Base-by-base conservation (phyloP, 1,140 invertebrate species). In the Calliopsis andreniformis region DNA sequence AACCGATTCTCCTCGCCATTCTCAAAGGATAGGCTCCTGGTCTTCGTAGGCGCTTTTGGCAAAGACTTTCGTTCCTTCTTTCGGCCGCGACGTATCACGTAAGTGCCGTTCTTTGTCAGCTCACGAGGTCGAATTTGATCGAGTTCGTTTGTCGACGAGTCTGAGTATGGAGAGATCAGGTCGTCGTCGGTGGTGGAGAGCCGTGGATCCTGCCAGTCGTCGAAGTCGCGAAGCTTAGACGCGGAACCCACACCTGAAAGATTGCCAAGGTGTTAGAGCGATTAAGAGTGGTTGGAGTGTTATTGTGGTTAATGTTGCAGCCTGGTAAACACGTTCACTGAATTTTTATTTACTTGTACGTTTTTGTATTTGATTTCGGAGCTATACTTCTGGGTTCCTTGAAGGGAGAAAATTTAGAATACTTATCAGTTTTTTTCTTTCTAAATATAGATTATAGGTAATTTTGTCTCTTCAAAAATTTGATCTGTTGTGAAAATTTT, bases 31-130 rank as follows among this genome's bases (percentile, higher is more conserved):
- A 90, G 71, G 70, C 91, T 92, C 61, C 88, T 93, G 20, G 90
- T 85, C 58, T 92, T 93, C 0, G 86, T 89, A 18, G 88, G 88
- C 25, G 93, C 93, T 58, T 90, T 93, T 3, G 87, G 87, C 18
- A 94, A 67, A 6, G 90, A 86, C 71, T 93, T 93, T 5, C 94
- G 88, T 73, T 95, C 93, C 78, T 93, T 93, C 63, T 92, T 94
- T 86, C 92, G 93, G 84, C 88, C 95, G 59, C 95, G 94, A 23
- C 95, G 89, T 66, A 96, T 95, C 8, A 96, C 94, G 83, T 96
- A 96, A 12, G 95, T 96, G n/a, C 95, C 95, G 51, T 91, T 93
- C 42, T 94, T 94, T 25, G 93, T 94, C 4, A 95, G 84, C 77
- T 95, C 94, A 73, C 90, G 88, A 0, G 88, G 94, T 83, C 82